A percentile compares a stretch with the other conserved stretches of the same genome.
phyloP scores from a whole-genome alignment of 1,140 invertebrate genomes.

The Drosophila ohnishii region DNA sequence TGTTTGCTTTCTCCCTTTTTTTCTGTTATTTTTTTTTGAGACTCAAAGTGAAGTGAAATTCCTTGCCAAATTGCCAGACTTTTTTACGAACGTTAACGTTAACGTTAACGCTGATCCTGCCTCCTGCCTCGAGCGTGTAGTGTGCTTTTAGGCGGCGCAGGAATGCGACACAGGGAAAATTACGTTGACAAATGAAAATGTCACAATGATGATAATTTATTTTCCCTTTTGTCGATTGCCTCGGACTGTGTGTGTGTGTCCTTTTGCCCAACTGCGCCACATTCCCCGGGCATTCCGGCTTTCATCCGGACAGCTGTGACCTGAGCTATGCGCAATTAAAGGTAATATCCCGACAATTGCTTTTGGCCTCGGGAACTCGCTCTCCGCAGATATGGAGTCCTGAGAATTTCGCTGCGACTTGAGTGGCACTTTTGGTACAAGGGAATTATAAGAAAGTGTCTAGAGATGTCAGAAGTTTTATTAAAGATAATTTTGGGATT shows the following conservation, averaged over 20 bases:
- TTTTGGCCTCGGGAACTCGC: background rate
- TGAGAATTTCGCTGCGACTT: background rate
- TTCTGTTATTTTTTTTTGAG: too few relatives aligned
- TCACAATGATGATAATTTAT: conserved; percentile 81
- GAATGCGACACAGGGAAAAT: conserved; percentile 73
- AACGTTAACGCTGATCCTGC: conserved; percentile 35
- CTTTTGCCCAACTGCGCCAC: conserved; percentile 25
- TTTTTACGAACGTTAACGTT: conserved; percentile 31
- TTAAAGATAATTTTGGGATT: too few relatives aligned
- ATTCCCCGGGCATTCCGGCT: conserved; percentile 61
- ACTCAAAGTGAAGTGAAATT: conserved; percentile 66
- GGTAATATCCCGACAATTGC: conserved; percentile 53
- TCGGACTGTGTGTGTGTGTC: conserved; percentile 7
- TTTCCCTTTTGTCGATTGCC: conserved; percentile 75
- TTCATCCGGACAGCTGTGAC: conserved; percentile 58
- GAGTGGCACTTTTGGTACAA: background rate
- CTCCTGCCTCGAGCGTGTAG: conserved; percentile 44
- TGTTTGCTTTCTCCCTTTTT: conserved; percentile 20
- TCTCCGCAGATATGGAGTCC: background rate
- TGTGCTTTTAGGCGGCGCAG: conserved; percentile 68
- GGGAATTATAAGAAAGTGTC: background rate
- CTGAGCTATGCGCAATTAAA: conserved; percentile 66
- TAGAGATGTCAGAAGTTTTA: too few relatives aligned
- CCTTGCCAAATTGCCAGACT: conserved; percentile 63
- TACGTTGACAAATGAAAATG: conserved; percentile 80